Base-by-base conservation (phyloP, 2,113 vertebrate species). In the Plectropomus leopardus region DNA sequence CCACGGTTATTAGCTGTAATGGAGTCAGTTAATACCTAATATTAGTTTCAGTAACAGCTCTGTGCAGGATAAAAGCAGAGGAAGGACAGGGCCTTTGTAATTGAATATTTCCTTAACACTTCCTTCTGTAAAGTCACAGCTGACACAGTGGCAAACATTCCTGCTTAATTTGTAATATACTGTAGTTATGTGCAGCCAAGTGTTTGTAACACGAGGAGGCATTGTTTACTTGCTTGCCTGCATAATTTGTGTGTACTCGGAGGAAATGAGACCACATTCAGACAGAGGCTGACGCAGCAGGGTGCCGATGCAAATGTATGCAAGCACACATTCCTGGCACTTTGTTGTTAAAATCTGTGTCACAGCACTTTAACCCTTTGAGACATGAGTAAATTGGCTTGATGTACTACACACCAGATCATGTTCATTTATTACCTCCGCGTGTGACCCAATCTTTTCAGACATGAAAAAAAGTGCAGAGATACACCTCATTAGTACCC, bases 111-210 rank as follows among this genome's bases (percentile, higher is more conserved):
- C 57, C 57, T 65, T 40, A 16, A 66, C 69, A 19, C 61, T 59
- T 80, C 68, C 55, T 47, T 32, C 69, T 54, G 24, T 55, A 13
- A 8, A 51, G 23, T 57, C 61, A 24, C 32, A 21, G 19, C 47
- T 30, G 45, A 60, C 54, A 24, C 1, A 21, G 19, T 11, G 19
- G 13, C 42, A 63, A 32, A 69, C 11, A 44, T 15, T 1, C 65
- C 53, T 32, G 26, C 0, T 58, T 24, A 45, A 36, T 72, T 0
- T 7, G 42, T 10, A 0, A 26, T 48, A 42, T 34, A 19, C 24
- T 21, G n/a, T 2, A 54, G 7, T 55, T 53, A 0, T 45, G 32
- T n/a, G 10, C n/a, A 11, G 28, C 24, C 24, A n/a, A 23, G n/a
- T 15, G 36, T 36, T 21, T 40, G 21, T 24, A 21, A 15, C 21